A percentile compares a stretch with the other conserved stretches of the same genome.
These are phyloP conservation scores for Prunella strophiata DNA, from an alignment of 2,797 vertebrate species.

Conservation along the genomic window DNA sequence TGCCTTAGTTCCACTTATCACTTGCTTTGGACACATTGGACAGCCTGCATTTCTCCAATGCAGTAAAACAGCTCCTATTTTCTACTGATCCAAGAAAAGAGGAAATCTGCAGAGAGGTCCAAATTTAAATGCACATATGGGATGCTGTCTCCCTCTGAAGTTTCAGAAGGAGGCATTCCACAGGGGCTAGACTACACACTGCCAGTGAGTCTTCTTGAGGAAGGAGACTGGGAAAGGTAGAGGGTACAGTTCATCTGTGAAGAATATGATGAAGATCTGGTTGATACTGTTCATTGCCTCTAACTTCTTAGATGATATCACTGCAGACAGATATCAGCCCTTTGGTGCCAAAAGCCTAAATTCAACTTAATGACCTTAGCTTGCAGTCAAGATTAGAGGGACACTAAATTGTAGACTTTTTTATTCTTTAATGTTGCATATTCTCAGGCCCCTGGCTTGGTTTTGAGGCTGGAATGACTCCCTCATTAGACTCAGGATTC, in stretches of 20 bases:
- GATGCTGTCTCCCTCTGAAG: background rate
- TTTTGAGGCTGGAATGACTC: background rate
- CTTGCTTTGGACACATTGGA: background rate
- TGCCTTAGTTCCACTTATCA: background rate
- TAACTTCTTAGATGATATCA: background rate
- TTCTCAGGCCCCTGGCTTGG: background rate
- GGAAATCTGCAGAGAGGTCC: background rate
- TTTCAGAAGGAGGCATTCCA: background rate
- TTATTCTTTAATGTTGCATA: background rate
- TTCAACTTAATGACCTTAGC: background rate
- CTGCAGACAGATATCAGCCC: background rate
- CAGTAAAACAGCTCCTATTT: background rate
- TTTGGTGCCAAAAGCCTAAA: background rate
- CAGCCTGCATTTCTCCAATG: background rate
- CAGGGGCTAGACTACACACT: background rate
- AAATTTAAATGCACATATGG: background rate
- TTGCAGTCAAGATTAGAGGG: background rate
- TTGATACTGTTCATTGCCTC: background rate
- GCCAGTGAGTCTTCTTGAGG: background rate
- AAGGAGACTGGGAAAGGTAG: background rate
- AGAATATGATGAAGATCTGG: background rate
- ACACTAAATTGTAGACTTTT: background rate
- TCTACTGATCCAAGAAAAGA: background rate
- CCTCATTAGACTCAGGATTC: background rate
- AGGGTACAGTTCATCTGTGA: background rate